Conservation (phyloP, 2,888 invertebrate species). For the Icerya purchasi region DNA sequence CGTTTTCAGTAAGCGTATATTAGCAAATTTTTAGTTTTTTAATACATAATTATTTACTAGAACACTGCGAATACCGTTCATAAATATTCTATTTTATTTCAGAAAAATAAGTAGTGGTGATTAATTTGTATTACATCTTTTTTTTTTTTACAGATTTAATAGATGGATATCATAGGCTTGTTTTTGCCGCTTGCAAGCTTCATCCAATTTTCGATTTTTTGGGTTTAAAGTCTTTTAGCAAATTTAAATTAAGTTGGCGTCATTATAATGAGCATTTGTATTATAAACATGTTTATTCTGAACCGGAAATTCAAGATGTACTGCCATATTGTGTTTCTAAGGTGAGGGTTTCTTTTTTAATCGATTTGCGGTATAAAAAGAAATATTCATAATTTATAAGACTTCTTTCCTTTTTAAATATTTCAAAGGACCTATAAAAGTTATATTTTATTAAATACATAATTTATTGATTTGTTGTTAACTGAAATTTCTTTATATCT, state of each 20-base stretch:
- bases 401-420: no score
- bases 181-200: slow-evolving; percentile 35
- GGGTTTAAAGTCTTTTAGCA: slow-evolving; percentile 35
- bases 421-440: no score
- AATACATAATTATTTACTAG: no score
- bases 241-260: slow-evolving; percentile 42
- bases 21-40: no score
- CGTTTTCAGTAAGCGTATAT: slow-evolving; percentile 5
- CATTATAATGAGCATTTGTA: slow-evolving; percentile 43
- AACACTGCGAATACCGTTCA: no score
- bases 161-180: slow-evolving; percentile 38
- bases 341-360: no score
- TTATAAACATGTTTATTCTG: slow-evolving; percentile 32
- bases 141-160: slow-evolving; percentile 29
- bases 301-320: slow-evolving; percentile 20
- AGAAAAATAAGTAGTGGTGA: background rate
- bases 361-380: no score
- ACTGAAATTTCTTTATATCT: no score
- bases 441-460: no score
- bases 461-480: no score
- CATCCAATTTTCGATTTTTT: slow-evolving; percentile 35
- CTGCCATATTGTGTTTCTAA: slow-evolving; percentile 10
- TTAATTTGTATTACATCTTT: background rate
- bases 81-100: no score
- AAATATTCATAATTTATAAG: no score